Conservation (phyloP, 2,888 invertebrate genomes). For the Lypha dubia region DNA sequence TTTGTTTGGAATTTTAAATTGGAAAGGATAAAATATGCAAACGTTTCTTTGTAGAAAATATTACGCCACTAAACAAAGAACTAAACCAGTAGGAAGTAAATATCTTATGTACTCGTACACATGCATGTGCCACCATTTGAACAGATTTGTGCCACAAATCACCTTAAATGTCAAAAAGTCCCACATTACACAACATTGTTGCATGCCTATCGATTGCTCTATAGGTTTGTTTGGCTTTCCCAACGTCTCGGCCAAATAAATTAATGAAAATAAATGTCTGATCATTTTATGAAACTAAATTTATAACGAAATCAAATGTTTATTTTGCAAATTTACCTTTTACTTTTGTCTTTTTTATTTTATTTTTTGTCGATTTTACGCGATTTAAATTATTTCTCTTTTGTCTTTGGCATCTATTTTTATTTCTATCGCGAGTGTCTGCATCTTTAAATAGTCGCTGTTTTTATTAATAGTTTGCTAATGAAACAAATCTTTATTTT, state of each 20-base stretch:
- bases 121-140: too few species aligned
- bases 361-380: neutral
- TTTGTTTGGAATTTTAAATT: too few species aligned
- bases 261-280: neutral
- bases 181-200: neutral
- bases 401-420: slow-evolving; percentile 11
- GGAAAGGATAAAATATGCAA: too few species aligned
- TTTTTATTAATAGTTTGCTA: neutral
- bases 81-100: too few species aligned
- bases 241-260: neutral
- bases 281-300: neutral
- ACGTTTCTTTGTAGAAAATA: too few species aligned
- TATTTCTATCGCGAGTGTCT: neutral
- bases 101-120: too few species aligned
- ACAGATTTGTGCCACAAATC: too few species aligned
- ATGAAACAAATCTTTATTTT: neutral
- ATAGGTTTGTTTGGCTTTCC: neutral
- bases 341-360: neutral
- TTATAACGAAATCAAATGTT: neutral
- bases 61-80: too few species aligned
- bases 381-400: neutral
- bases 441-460: neutral
- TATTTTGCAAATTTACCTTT: neutral
- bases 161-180: neutral
- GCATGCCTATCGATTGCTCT: neutral